Evolutionary conservation across 2,113 vertebrate species (phyloP).

Genomic region (Tangachromis dhanisi): DNA sequence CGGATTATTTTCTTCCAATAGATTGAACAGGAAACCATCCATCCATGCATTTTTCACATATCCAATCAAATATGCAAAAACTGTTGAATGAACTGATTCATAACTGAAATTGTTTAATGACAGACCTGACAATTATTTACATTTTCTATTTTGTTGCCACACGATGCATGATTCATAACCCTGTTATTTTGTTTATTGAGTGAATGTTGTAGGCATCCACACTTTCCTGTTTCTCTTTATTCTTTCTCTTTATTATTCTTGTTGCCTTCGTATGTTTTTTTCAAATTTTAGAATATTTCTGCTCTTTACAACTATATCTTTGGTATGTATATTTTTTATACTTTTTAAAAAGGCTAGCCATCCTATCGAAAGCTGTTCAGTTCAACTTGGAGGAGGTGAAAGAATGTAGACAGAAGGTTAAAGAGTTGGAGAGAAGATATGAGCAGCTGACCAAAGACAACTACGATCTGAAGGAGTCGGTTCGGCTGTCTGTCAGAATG

Average conservation of each 20-base stretch:
- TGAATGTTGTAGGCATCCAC: neutral
- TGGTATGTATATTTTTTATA: neutral
- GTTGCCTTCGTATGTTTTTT: rapidly evolving
- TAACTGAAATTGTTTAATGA: rapidly evolving
- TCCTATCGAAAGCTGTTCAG: neutral
- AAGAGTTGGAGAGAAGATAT: neutral
- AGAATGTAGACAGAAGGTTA: neutral
- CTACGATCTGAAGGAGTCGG: neutral
- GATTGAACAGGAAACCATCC: neutral
- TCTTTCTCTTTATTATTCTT: neutral
- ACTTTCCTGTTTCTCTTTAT: neutral
- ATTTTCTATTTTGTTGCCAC: neutral
- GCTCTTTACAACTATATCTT: neutral
- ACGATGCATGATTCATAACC: neutral
- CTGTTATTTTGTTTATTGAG: neutral
- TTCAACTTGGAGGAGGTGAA: neutral
- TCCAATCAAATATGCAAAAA: neutral
- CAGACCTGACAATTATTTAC: neutral
- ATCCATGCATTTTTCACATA: neutral
- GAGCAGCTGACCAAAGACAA: neutral
- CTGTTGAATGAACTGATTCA: neutral
- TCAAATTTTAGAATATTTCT: neutral
- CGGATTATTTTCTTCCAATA: neutral
- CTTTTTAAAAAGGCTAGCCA: neutral
- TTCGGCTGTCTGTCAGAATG: neutral